Conservation (phyloP, 2,797 vertebrate species). For the Sebastes glaucus region DNA sequence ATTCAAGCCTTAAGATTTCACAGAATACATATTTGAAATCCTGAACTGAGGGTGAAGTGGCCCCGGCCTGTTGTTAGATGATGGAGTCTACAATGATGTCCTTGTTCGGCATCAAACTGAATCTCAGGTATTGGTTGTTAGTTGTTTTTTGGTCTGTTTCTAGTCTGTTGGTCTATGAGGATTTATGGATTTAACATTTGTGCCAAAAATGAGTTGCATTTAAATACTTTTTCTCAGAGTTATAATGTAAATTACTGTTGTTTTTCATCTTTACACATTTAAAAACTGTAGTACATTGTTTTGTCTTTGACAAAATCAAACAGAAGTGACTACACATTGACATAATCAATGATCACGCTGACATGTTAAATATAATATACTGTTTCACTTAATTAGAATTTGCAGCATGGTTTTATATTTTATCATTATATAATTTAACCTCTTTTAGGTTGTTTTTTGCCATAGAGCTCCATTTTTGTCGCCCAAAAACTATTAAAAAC, state of each 20-base stretch:
- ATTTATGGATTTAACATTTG: not conserved
- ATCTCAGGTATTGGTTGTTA: constrained; percentile 52
- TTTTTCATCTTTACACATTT: not conserved
- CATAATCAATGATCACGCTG: not conserved
- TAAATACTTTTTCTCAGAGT: not conserved
- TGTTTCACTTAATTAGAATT: not conserved
- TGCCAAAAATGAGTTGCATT: constrained; percentile 1
- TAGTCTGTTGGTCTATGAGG: not conserved
- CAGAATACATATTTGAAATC: not conserved
- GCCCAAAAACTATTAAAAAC: not conserved
- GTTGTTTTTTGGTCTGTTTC: not conserved
- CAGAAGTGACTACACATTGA: not conserved
- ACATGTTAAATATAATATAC: not conserved
- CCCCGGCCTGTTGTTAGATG: not conserved
- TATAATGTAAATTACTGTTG: not conserved
- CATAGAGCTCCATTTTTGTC: too few species aligned
- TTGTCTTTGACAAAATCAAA: not conserved
- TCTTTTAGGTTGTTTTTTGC: not conserved
- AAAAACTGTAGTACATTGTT: not conserved
- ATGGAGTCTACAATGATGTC: not conserved
- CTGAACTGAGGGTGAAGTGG: not conserved
- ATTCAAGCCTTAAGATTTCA: not conserved
- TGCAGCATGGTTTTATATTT: not conserved
- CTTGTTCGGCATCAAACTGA: not conserved
- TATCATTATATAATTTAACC: not conserved